Conservation (phyloP, 2,797 vertebrate species). For the Coranthus polyacanthus region DNA sequence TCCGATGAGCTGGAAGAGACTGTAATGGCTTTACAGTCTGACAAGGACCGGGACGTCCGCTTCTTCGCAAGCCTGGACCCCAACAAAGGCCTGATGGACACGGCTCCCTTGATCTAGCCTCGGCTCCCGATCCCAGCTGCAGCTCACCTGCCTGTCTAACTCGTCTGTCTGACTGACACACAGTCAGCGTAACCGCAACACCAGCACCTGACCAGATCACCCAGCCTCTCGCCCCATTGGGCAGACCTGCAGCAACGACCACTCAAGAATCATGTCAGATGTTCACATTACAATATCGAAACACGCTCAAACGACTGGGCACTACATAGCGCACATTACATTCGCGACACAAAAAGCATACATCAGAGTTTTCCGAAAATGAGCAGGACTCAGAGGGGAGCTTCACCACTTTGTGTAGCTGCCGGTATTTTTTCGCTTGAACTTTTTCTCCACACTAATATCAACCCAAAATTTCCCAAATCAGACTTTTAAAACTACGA, state of each 20-base stretch:
- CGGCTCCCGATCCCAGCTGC: slow-evolving; percentile 22
- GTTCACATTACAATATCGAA: slow-evolving; percentile 25
- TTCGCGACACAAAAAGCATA: slow-evolving; percentile 32
- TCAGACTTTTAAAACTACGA: slow-evolving; percentile 67
- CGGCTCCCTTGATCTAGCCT: slow-evolving; percentile 82
- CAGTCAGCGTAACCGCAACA: slow-evolving; percentile 68
- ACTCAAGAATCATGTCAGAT: slow-evolving; percentile 53
- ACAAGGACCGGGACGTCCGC: slow-evolving; percentile 91
- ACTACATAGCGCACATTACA: slow-evolving; percentile 54
- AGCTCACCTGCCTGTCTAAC: slow-evolving; percentile 70
- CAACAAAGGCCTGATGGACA: slow-evolving; percentile 82
- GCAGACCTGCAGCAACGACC: slow-evolving; percentile 59
- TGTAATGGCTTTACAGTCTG: slow-evolving; percentile 88
- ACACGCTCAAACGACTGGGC: slow-evolving; percentile 61
- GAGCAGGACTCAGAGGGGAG: slow-evolving; percentile 76
- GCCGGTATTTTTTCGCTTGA: slow-evolving; percentile 40
- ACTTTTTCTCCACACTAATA: slow-evolving; percentile 61
- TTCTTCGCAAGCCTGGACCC: slow-evolving; percentile 92
- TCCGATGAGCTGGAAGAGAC: slow-evolving; percentile 91
- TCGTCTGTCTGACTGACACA: slow-evolving; percentile 70
- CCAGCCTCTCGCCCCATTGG: slow-evolving; percentile 61
- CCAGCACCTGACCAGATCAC: slow-evolving; percentile 77
- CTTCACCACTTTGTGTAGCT: slow-evolving; percentile 48
- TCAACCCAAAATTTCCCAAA: slow-evolving; percentile 35
- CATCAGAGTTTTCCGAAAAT: slow-evolving; percentile 65